Evolutionary conservation across 2,797 vertebrate genomes (phyloP).

Genomic region (Gobio occitaniae): DNA sequence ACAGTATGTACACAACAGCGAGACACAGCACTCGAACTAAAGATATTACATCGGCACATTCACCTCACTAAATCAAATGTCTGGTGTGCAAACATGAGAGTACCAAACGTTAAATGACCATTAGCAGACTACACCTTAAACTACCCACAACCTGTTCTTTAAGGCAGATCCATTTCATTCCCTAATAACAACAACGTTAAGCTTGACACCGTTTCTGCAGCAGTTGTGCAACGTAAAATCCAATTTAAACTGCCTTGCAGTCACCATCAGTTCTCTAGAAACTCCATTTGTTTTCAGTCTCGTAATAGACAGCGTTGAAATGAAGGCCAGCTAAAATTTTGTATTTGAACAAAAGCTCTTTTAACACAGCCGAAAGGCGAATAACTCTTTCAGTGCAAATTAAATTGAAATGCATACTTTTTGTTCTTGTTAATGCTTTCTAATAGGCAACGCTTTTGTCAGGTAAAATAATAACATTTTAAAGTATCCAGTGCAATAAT

Average conservation of each 20-base stretch:
- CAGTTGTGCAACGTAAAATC: constrained; percentile 54
- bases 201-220: constrained; percentile 44
- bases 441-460: constrained; percentile 39
- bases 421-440: constrained; percentile 39
- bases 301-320: constrained; percentile 50
- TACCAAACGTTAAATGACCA: constrained; percentile 33
- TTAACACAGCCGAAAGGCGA: constrained; percentile 40
- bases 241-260: constrained; percentile 63
- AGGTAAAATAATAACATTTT: constrained; percentile 29
- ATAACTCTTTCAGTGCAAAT: constrained; percentile 53
- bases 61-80: constrained; percentile 38
- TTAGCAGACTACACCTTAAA: constrained; percentile 31
- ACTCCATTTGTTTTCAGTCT: constrained; percentile 56
- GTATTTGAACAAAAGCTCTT: constrained; percentile 50
- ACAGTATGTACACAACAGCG: constrained; percentile 33
- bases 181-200: constrained; percentile 36
- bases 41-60: constrained; percentile 42
- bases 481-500: constrained; percentile 34
- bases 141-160: constrained; percentile 45
- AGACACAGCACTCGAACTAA: constrained; percentile 35
- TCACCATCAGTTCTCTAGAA: constrained; percentile 52
- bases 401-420: constrained; percentile 48
- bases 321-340: constrained; percentile 39
- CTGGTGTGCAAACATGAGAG: constrained; percentile 44
- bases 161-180: constrained; percentile 54